Evolutionary conservation across 1,140 invertebrate genomes (phyloP).

Genomic region (Drosophila rhopaloa): DNA sequence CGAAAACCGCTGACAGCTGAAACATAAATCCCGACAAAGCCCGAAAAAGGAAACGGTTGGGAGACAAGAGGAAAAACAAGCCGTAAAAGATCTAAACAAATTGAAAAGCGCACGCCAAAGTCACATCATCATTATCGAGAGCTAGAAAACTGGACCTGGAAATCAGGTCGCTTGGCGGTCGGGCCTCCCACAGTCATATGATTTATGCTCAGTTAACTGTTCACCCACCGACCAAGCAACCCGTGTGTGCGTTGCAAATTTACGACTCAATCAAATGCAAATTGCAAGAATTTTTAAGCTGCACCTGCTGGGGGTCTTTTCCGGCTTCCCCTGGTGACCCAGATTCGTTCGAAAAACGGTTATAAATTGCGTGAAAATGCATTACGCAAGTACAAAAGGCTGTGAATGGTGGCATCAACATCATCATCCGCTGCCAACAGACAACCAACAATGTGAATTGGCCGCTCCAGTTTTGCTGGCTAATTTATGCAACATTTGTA

Average conservation of each 20-base stretch:
- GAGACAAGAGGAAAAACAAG: slow-evolving; percentile 26
- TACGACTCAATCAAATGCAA: slow-evolving; percentile 82
- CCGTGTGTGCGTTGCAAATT: slow-evolving; percentile 72
- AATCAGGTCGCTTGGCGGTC: slow-evolving; percentile 60
- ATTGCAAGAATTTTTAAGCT: slow-evolving; percentile 60
- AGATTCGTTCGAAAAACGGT: slow-evolving; percentile 53
- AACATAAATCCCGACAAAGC: slow-evolving; percentile 68
- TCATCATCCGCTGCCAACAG: slow-evolving; percentile 11
- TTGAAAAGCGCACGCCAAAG: slow-evolving; percentile 81
- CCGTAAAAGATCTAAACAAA: slow-evolving; percentile 64
- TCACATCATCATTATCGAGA: slow-evolving; percentile 75
- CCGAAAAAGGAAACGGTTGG: slow-evolving; percentile 40
- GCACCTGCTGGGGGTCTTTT: slow-evolving; percentile 49
- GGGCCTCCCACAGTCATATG: slow-evolving; percentile 71
- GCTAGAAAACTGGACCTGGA: slow-evolving; percentile 72
- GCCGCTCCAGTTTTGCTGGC: slow-evolving; percentile 72
- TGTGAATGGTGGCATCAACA: slow-evolving; percentile 76
- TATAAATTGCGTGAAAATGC: slow-evolving; percentile 82
- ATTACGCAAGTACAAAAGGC: slow-evolving; percentile 82
- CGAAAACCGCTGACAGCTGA: slow-evolving; percentile 66
- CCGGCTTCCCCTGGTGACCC: slow-evolving; percentile 32
- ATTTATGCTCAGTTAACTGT: slow-evolving; percentile 71
- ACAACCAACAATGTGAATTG: slow-evolving; percentile 62
- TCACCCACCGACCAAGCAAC: slow-evolving; percentile 20
- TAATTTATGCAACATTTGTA: slow-evolving; percentile 75